Evolutionary conservation across 2,113 vertebrate genomes (phyloP), one percentile per base, ranked within the genome.

Genomic region (Ahaetulla prasina): DNA sequence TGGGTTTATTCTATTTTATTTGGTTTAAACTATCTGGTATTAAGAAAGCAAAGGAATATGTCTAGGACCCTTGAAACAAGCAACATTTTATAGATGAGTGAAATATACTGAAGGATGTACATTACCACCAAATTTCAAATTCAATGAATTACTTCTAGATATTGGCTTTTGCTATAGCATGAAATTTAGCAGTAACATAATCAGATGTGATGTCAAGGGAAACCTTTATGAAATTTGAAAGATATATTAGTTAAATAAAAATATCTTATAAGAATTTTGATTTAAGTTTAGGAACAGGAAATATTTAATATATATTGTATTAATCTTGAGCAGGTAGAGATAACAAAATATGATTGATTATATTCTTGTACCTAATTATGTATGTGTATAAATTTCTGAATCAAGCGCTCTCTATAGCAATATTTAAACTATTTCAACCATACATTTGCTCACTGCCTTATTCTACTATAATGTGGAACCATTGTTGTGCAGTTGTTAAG

Each of bases 141-240:
- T 95, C 94, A 94, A 94, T 94, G 95, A 97, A 97, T 97, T 96
- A 95, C 93, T 94, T 97, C 96, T 97, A 97, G 96, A 97, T 97
- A 96, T 96, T 96, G 94, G 94, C 95, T 97, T 96, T 95, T 97
- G 94, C 57, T 12, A 94, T 93, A 97, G 96, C 96, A 96, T 97
- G 95, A 96, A 97, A 96, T 95, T 96, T 96, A 96, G 95, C 95
- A 96, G 95, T 96, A 96, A 96, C 96, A 95, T 97, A 97, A 96
- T 95, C 96, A 97, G 96, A 95, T 97, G 96, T 97, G 96, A 97
- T 96, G 96, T 96, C 96, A 97, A 97, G 93, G 96, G 94, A 97
- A 97, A 97, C 95, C 96, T 93, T 95, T 97, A 97, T 96, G 96
- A 96, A 93, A 96, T 94, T 97, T 96, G 96, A 95, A 96, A 97